Conservation (phyloP, 2,888 invertebrate species). For the Drosophila subsilvestris region DNA sequence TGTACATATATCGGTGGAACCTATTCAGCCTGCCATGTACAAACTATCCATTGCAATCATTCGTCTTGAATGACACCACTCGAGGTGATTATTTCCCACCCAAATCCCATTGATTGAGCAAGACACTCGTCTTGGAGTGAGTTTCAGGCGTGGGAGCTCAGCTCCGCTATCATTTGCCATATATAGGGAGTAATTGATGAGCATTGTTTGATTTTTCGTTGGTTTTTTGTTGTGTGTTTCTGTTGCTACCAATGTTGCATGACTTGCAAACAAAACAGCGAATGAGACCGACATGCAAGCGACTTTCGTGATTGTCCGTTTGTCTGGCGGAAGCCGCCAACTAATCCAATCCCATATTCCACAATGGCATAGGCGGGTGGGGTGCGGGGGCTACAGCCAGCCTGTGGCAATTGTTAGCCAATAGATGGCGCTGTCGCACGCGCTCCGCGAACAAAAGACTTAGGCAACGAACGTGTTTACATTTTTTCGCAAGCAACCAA, state of each 20-base stretch:
- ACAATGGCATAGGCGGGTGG: too few species aligned
- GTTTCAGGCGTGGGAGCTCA: conserved; percentile 31
- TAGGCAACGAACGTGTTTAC: conserved; percentile 78
- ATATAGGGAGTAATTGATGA: conserved; percentile 34
- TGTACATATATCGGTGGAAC: neutral
- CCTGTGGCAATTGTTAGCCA: conserved; percentile 67
- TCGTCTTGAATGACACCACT: neutral
- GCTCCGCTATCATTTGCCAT: conserved; percentile 17
- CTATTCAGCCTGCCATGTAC: neutral
- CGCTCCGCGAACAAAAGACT: conserved; percentile 70
- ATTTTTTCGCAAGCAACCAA: conserved; percentile 67
- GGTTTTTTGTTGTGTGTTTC: neutral
- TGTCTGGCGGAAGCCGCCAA: conserved; percentile 54
- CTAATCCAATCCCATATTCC: neutral
- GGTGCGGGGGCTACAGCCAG: conserved; percentile 21
- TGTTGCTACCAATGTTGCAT: conserved; percentile 33
- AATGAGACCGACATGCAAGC: conserved; percentile 20
- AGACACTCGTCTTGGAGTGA: conserved; percentile 3
- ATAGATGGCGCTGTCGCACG: conserved; percentile 49
- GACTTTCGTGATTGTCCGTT: conserved; percentile 14
- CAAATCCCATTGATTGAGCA: conserved; percentile 11
- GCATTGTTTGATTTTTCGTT: conserved; percentile 7
- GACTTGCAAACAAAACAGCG: conserved; percentile 3
- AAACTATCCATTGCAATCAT: neutral
- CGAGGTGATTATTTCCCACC: conserved; percentile 10